Conservation (phyloP, 2,888 invertebrate genomes). For the Oscheius onirici region DNA sequence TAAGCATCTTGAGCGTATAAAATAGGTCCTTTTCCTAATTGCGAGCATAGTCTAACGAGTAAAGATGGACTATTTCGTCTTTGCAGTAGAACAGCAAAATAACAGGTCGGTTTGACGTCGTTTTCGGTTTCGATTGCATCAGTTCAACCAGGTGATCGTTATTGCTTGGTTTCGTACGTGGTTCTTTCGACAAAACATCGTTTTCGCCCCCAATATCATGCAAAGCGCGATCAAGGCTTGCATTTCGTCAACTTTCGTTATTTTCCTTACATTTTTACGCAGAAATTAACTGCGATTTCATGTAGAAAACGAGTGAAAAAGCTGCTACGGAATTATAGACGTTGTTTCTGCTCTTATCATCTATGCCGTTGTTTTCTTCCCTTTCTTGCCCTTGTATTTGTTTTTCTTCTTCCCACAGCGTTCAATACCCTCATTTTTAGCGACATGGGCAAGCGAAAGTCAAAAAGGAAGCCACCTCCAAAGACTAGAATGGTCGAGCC, state of each 20-base stretch:
- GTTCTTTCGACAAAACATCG: no score
- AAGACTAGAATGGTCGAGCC: slow-evolving; percentile 91
- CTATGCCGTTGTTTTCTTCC: background rate
- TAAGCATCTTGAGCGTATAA: background rate
- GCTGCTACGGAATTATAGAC: no score
- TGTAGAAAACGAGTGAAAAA: no score
- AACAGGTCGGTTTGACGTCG: background rate
- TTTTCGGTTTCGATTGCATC: background rate
- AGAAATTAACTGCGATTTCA: no score
- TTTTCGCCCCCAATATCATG: no score
- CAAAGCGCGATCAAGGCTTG: no score
- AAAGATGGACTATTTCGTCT: slow-evolving; percentile 7
- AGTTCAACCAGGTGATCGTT: background rate
- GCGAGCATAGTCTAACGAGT: no score
- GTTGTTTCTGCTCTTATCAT: no score
- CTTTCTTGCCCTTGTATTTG: background rate
- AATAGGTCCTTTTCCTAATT: background rate
- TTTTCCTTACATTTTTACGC: no score
- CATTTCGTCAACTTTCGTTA: no score
- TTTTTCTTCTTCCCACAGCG: background rate
- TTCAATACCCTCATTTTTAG: slow-evolving; percentile 1
- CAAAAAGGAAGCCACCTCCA: slow-evolving; percentile 92
- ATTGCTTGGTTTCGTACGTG: no score
- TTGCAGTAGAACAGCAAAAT: background rate
- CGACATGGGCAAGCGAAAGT: slow-evolving; percentile 92